Evolutionary conservation across 2,888 invertebrate genomes (phyloP), one percentile per base, ranked within the genome.

Genomic region (Drosophila robusta): DNA sequence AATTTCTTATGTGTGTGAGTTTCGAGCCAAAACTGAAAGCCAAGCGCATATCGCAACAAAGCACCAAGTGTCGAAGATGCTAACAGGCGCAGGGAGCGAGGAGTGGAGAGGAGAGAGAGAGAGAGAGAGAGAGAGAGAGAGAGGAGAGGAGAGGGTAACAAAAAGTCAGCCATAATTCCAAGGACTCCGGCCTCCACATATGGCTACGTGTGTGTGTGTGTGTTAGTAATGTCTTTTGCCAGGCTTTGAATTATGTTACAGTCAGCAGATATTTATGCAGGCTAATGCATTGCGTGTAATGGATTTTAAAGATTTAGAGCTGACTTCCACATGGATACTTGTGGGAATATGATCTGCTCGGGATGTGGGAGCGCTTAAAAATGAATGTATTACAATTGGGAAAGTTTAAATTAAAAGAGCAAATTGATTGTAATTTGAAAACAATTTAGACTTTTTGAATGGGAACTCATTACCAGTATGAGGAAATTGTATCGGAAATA

Each of bases 191-290:
- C 9, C 57, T 34, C 9, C 47, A 12, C 16, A n/a, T 24, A 34
- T 29, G 29, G 29, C 18, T 2, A n/a, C 34, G 9, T 14, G n/a
- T 36, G 47, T 34, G 42, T 36, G n/a, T 16, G 51, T 22, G 34
- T 16, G n/a, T 42, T 55, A 60, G 63, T 74, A 74, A 75, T 75
- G 75, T 45, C 74, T 63, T 78, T 61, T 41, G 64, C 64, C 57
- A 47, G 36, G 39, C 70, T 41, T 38, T 69, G 64, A 78, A 75
- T 75, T 75, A 64, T 75, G 79, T 39, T 55, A 41, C 78, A 78
- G 70, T 78, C 70, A 75, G 78, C 78, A 78, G 70, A 75, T 78
- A 75, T 75, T 68, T 78, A 50, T 75, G 78, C 79, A 75, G 70
- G 49, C 79, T 78, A 76, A 78, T 78, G 75, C 75, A 74, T 74